Evolutionary conservation across 2,888 invertebrate species (phyloP).

Genomic region (Proisotoma minuta): DNA sequence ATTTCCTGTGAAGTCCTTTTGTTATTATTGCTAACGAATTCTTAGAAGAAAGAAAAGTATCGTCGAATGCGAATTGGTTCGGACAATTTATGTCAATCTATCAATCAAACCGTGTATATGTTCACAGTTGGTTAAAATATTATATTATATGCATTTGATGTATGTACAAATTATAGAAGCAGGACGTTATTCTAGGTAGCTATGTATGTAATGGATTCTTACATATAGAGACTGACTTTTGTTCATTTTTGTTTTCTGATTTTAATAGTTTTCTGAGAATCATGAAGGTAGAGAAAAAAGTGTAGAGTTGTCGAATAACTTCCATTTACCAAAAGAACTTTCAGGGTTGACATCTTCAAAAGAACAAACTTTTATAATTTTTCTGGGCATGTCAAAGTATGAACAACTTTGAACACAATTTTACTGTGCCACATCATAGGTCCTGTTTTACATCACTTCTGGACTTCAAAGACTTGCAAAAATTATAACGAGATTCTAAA

Average conservation of each 20-base stretch:
- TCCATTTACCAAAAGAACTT: neutral
- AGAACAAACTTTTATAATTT: no score
- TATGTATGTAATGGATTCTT: neutral
- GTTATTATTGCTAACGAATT: slow-evolving; percentile 7
- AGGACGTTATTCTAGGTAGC: neutral
- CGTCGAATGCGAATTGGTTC: neutral
- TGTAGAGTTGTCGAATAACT: neutral
- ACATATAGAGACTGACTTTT: neutral
- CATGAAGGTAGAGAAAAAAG: neutral
- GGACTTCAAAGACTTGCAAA: neutral
- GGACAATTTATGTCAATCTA: slow-evolving; percentile 3
- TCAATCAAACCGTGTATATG: neutral
- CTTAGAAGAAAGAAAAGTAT: slow-evolving; percentile 4
- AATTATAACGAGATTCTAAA: neutral
- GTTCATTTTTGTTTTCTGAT: neutral
- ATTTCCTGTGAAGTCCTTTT: slow-evolving; percentile 10
- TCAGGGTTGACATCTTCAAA: slow-evolving; percentile 1
- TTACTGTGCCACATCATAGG: neutral
- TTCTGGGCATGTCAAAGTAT: no score
- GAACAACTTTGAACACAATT: neutral
- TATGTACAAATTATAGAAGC: neutral
- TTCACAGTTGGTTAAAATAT: neutral
- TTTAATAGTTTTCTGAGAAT: slow-evolving; percentile 5
- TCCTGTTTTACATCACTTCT: neutral
- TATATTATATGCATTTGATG: neutral